phyloP scores from a whole-genome alignment of 2,113 vertebrate genomes.

The Crocuta crocuta region DNA sequence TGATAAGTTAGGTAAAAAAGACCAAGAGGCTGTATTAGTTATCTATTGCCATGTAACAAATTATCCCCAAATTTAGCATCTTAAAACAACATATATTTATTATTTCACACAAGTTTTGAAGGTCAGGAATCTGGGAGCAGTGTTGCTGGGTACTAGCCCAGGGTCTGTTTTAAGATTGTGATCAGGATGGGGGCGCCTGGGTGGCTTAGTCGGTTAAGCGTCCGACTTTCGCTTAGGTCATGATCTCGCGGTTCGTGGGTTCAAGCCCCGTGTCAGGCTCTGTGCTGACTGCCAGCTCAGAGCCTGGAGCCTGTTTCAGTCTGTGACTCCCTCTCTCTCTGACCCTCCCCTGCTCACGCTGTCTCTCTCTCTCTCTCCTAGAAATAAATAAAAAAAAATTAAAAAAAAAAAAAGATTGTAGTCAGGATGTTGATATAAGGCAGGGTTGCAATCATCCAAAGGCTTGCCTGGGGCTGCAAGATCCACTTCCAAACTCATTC shows the following conservation, averaged over 20 bases:
- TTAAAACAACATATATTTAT: background rate
- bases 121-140: background rate
- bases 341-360: too few species aligned
- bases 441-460: background rate
- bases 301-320: too few species aligned
- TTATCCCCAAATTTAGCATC: background rate
- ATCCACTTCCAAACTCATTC: background rate
- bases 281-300: too few species aligned
- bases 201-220: too few species aligned
- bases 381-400: too few species aligned
- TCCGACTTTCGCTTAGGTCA: too few species aligned
- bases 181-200: background rate
- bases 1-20: slow-evolving; percentile 20
- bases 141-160: background rate
- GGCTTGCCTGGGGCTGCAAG: background rate
- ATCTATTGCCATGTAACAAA: background rate
- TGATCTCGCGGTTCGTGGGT: too few species aligned
- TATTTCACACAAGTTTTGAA: background rate
- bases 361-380: too few species aligned
- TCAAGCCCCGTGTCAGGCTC: too few species aligned
- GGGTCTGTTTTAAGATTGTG: background rate
- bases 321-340: too few species aligned
- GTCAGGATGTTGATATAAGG: background rate
- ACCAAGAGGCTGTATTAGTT: background rate
- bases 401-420: background rate